Evolutionary conservation across 2,113 vertebrate genomes (phyloP), one percentile per base, ranked within the genome.

Genomic region (Pan paniscus): DNA sequence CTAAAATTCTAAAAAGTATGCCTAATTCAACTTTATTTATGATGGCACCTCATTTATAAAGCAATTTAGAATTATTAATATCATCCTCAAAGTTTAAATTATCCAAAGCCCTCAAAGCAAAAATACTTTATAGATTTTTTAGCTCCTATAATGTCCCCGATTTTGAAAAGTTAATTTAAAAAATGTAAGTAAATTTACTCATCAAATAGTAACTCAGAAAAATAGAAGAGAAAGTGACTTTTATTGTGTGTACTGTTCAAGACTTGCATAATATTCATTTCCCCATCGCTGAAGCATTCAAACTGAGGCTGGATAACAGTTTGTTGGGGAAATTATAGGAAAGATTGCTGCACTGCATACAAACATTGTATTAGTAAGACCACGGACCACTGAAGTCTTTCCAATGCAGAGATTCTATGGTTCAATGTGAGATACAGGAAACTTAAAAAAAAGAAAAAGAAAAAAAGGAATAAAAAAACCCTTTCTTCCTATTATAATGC

Each of bases 1-100:
- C 55, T 90, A 81, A 94, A 93, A 96, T 59, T 27, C 75, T 92
- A 78, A 94, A 84, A 93, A 87, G 40, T 89, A 95, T 8, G 88
- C 4, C 10, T 76, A 40, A 90, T 14, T 95, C 50, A 61, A 96
- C 10, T 67, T 48, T 87, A 40, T 59, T 52, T 87, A 40, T 85
- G 76, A 92, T 30, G 68, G 43, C 6, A 93, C 25, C 16, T 94
- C 73, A 95, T 50, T 79, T 93, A 59, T 64, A 85, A 95, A 96
- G 64, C 27, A 92, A 95, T 80, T 81, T 80, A 35, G 20, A 83
- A 93, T 85, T 95, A 67, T 11, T 94, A 55, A 52, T 52, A 78
- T 2, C 86, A 32, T 75, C 13, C 38, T 92, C 46, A 75, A 93
- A 57, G 48, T 81, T 86, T 72, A 94, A 79, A 4, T 82, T 91